Base-by-base conservation (phyloP, 2,888 invertebrate species). In the Adelphocoris suturalis region DNA sequence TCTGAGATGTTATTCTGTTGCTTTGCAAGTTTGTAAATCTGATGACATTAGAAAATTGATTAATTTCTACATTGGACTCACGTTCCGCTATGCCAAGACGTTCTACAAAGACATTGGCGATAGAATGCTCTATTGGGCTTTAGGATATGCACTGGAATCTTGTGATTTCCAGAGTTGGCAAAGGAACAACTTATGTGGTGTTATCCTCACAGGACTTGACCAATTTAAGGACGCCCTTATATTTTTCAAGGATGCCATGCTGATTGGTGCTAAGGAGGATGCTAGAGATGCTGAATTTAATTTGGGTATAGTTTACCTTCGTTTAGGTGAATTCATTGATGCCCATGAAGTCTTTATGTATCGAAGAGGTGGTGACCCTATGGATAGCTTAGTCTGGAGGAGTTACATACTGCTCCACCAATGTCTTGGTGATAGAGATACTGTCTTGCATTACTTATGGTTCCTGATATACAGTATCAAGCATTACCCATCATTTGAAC, bases 261-360 rank as follows among this genome's bases (percentile, higher is more conserved):
- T 47, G 14, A 27, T 89, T 1, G 89, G 89, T n/a, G 61, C 81
- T n/a, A 37, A 23, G 19, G 89, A 89, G 57, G 82, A 82, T 27
- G 82, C 82, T 12, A 37, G 75, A 37, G 89, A 89, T 52, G 89
- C 89, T 37, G 89, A 89, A 89, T 89, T 82, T 68, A 89, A 89
- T 46, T 61, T 82, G 52, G 89, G 89, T 47, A 46, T 89, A 16
- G 68, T 84, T 14, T 75, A 82, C 28, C 81, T 89, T 14, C 28
- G 68, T 46, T 48, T 89, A n/a, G 89, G 89, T n/a, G 82, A 89
- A 68, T 89, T 89, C 23, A 68, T 19, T 14, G 82, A 57, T 28
- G 81, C 82, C 48, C 82, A 89, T 46, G 82, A 89, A 46, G 82
- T 84, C 2, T 82, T 89, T 48, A 89, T 89, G 89, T 47, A 47